phyloP scores from a whole-genome alignment of 2,113 vertebrate genomes.

The Aspidoscelis tigris region DNA sequence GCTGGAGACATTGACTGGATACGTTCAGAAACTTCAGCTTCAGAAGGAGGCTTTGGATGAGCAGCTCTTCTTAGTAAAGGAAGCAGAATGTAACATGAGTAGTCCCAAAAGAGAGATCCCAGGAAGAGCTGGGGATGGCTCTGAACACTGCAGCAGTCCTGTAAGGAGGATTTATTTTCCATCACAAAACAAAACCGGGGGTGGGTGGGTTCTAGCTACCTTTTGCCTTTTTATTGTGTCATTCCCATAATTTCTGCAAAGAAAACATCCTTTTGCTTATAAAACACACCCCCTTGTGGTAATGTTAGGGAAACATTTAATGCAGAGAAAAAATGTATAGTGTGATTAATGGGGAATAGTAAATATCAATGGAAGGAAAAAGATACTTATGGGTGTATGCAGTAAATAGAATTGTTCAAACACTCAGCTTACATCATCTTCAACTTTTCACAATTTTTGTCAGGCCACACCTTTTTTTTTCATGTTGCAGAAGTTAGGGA shows the following conservation, averaged over 20 bases:
- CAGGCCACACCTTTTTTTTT: neutral
- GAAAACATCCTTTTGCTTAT: constrained; percentile 11
- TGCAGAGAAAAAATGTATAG: neutral
- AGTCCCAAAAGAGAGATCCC: constrained; percentile 98
- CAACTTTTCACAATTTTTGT: neutral
- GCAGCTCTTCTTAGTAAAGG: constrained; percentile 96
- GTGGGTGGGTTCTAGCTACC: neutral
- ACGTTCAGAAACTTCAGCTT: constrained; percentile 93
- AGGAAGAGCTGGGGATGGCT: constrained; percentile 92
- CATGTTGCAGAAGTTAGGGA: neutral
- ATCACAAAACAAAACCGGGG: constrained; percentile 29
- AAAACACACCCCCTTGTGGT: constrained; percentile 20
- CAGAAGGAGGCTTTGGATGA: constrained; percentile 98
- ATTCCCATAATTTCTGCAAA: constrained; percentile 38
- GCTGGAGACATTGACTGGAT: constrained; percentile 89
- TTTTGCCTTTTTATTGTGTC: constrained; percentile 23
- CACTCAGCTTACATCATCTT: neutral
- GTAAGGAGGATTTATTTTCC: constrained; percentile 74
- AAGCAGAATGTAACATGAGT: constrained; percentile 94
- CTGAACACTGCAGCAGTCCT: constrained; percentile 95
- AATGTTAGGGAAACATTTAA: neutral
- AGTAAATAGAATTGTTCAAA: neutral
- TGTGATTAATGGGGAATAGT: neutral
- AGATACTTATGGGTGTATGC: neutral
- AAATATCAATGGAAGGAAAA: neutral